A percentile compares a stretch with the other conserved stretches of the same genome.
Evolutionary conservation across 2,113 vertebrate genomes (phyloP).

Genomic region (Turnix velox): DNA sequence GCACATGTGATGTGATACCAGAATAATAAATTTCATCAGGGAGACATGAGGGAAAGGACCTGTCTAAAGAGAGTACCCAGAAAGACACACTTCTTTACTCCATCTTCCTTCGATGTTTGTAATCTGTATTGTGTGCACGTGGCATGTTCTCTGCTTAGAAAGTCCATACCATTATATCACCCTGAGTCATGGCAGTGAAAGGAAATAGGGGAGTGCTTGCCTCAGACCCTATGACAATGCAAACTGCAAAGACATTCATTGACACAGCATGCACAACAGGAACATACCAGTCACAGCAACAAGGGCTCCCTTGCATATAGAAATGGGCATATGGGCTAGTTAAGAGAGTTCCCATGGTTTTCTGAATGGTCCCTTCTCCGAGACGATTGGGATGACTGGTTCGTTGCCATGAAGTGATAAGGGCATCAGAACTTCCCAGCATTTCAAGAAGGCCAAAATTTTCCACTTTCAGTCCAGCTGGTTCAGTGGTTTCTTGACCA

Average conservation of each 20-base stretch:
- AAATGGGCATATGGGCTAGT: neutral
- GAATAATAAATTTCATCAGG: neutral
- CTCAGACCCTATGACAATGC: neutral
- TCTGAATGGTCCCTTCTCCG: fast-evolving
- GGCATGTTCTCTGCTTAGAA: neutral
- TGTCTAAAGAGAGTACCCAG: neutral
- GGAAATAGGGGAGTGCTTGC: neutral
- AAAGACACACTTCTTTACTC: neutral
- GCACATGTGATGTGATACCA: fast-evolving
- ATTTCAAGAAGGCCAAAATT: neutral
- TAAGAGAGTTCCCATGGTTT: neutral
- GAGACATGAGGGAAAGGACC: neutral
- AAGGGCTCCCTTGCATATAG: neutral
- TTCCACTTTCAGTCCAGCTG: neutral
- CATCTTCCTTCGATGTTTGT: neutral
- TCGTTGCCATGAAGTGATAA: neutral
- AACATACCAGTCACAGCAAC: neutral
- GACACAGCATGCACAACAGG: neutral
- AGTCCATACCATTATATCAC: neutral
- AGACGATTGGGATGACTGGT: neutral
- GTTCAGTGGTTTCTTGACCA: neutral
- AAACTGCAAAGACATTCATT: neutral
- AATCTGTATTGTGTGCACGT: neutral
- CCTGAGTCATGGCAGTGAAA: neutral
- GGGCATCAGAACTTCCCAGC: neutral